Percentiles rank a stretch among this genome's conserved stretches.
Conservation (phyloP, 1,140 invertebrate genomes). For the Zaprionus ornatus region DNA sequence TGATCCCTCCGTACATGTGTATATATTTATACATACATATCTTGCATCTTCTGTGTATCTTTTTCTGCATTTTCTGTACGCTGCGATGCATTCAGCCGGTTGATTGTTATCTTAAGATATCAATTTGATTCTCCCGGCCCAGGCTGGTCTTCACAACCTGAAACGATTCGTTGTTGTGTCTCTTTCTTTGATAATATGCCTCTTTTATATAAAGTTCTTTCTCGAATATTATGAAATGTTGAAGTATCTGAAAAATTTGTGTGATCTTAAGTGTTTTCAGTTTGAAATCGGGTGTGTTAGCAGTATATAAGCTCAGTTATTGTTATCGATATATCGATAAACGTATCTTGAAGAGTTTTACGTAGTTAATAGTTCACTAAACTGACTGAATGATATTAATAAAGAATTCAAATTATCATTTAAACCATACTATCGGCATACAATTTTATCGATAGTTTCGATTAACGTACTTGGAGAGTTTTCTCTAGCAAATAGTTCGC, state of each 20-base stretch:
- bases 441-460: neutral
- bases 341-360: neutral
- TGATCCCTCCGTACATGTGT: conserved; percentile 10
- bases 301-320: neutral
- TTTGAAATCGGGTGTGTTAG: neutral
- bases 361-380: neutral
- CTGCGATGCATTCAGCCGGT: conserved; percentile 35
- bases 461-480: neutral
- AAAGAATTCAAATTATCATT: too few relatives aligned
- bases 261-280: neutral
- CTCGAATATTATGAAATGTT: too few relatives aligned
- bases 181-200: conserved; percentile 6
- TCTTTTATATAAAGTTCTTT: neutral
- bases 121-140: conserved; percentile 27
- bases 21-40: conserved; percentile 1
- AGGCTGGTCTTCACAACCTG: neutral
- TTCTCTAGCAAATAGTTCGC: too few relatives aligned
- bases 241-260: neutral
- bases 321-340: conserved; percentile 7
- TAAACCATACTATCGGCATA: too few relatives aligned
- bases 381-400: too few relatives aligned
- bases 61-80: conserved; percentile 2
- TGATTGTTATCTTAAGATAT: conserved; percentile 46
- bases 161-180: neutral
- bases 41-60: conserved; percentile 12